Base-by-base conservation (phyloP, 2,888 invertebrate genomes). In the Agrotis ipsilon region DNA sequence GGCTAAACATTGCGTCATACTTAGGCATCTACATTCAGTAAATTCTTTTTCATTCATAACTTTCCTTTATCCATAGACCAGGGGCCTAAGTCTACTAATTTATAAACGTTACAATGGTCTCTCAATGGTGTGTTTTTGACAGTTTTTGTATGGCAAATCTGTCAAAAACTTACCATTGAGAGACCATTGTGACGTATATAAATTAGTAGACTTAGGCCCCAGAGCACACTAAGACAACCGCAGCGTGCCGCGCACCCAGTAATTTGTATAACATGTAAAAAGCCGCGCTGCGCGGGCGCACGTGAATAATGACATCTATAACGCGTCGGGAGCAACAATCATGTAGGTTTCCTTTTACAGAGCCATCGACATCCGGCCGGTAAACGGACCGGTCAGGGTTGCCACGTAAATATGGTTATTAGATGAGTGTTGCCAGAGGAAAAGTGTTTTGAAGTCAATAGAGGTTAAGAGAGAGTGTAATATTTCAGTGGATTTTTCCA, bases 241-340 rank as follows among this genome's bases (percentile, higher is more conserved):
- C 13, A 19, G 63, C 66, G 19, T 68, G 57, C 72, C 69, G 63
- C 74, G 83, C 73, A 76, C 57, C 69, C 57, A 72, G 73, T 71
- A 86, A 85, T 85, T 85, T 83, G 84, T 85, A 78, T 72, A 72
- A 78, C 77, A 80, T 75, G 82, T 86, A 81, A 84, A 86, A 82
- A 83, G 80, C 78, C 66, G 75, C 55, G 62, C 75, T 51, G 70
- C 82, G 76, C 83, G 54, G 75, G 84, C 85, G 82, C 87, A 85
- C 86, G 90, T 90, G 91, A 92, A 93, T 94, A 94, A 94, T 92
- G 92, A 92, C 92, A 91, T 89, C 92, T 87, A 93, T 93, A 94
- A 92, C 90, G 87, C 86, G 89, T 91, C 90, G 90, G 90, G 87
- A 90, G 90, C 88, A 90, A 91, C 92, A 91, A 93, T 93, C 93